Percentiles rank a stretch among this genome's conserved stretches.
Conservation (phyloP, 1,140 invertebrate species). For the Leptinotarsa defecta region DNA sequence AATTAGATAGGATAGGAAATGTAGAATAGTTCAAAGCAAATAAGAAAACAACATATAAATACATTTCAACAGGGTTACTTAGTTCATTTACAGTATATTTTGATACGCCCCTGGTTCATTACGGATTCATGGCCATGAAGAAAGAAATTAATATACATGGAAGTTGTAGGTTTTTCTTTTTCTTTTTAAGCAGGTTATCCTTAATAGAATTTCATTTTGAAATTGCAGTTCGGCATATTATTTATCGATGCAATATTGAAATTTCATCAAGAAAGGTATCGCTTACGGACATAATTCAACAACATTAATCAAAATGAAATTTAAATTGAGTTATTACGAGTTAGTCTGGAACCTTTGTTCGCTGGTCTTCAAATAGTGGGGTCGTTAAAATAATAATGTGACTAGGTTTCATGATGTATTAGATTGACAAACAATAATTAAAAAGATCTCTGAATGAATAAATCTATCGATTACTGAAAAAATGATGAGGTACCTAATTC, state of each 20-base stretch:
- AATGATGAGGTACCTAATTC: no score
- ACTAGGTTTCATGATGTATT: no score
- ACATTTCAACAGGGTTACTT: no score
- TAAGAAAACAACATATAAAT: no score
- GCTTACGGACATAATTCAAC: constrained; percentile 5
- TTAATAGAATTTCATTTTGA: constrained; percentile 9
- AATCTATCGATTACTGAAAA: no score
- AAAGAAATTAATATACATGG: constrained; percentile 3
- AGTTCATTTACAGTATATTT: no score
- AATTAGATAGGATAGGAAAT: no score
- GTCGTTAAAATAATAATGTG: no score
- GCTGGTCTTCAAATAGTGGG: background rate
- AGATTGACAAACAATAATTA: no score
- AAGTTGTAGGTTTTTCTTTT: background rate
- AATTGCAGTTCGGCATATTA: constrained; percentile 1
- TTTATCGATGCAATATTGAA: constrained; percentile 6
- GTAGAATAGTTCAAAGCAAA: no score
- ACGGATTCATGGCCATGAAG: background rate
- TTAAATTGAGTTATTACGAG: constrained; percentile 2
- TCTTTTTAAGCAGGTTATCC: background rate
- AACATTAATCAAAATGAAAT: constrained; percentile 9
- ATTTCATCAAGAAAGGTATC: constrained; percentile 4
- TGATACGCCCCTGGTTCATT: background rate
- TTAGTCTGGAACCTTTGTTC: background rate
- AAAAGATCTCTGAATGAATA: no score